Conservation (phyloP, 2,888 invertebrate genomes). For the Celastrina argiolus region DNA sequence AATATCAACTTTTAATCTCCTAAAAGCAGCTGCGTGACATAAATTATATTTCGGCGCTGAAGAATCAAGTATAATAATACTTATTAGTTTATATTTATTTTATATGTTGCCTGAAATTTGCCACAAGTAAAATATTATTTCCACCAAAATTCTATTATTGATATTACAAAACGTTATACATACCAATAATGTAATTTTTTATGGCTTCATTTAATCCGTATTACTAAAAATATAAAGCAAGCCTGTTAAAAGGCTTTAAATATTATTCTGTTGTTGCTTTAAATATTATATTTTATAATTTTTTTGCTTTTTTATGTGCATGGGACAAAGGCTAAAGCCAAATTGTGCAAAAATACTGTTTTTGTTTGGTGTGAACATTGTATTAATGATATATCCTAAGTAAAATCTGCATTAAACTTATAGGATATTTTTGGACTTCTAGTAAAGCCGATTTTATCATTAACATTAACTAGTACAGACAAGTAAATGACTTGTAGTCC, state of each 20-base stretch:
- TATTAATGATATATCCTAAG: not conserved
- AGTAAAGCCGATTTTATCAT: not conserved
- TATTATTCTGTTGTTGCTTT: not conserved
- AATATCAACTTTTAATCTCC: too few relatives aligned
- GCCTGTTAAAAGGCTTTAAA: not conserved
- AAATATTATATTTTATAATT: not conserved
- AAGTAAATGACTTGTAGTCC: not conserved
- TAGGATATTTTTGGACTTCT: not conserved
- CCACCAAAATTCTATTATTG: too few relatives aligned
- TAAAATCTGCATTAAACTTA: constrained; percentile 3
- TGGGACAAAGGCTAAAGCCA: not conserved
- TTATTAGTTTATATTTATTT: too few relatives aligned
- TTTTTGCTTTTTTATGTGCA: not conserved
- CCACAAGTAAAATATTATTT: too few relatives aligned
- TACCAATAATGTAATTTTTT: too few relatives aligned
- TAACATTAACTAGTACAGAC: not conserved
- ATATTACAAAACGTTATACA: too few relatives aligned
- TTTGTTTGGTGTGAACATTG: constrained; percentile 3
- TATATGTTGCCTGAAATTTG: too few relatives aligned
- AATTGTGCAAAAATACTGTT: not conserved
- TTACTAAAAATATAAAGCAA: not conserved
- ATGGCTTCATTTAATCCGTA: too few relatives aligned
- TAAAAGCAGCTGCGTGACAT: too few relatives aligned
- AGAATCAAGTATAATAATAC: too few relatives aligned
- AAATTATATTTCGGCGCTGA: too few relatives aligned